Evolutionary conservation across 2,113 vertebrate genomes (phyloP).

Genomic region (Manacus vitellinus): DNA sequence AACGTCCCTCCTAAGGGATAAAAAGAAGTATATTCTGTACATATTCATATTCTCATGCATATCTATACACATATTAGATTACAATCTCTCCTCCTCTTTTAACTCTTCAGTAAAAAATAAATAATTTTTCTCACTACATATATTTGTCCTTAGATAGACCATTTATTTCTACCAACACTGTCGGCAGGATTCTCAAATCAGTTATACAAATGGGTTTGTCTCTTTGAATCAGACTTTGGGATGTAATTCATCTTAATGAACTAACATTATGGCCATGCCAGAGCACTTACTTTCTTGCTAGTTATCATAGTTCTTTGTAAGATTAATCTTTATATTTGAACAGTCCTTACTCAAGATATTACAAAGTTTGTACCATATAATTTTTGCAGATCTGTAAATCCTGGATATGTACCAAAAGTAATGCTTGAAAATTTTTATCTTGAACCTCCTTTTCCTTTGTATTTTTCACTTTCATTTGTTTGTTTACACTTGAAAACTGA

Average conservation of each 20-base stretch:
- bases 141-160: not conserved
- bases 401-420: not conserved
- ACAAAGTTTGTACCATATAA: not conserved
- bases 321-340: not conserved
- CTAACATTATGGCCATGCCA: not conserved
- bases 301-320: not conserved
- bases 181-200: not conserved
- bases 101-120: not conserved
- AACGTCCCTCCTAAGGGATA: conserved; percentile 78
- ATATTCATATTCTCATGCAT: not conserved
- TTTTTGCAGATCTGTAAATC: not conserved
- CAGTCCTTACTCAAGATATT: not conserved
- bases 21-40: not conserved
- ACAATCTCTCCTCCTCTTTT: not conserved
- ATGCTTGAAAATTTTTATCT: not conserved
- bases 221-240: not conserved
- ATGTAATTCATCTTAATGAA: not conserved
- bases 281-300: not conserved
- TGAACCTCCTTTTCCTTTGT: not conserved
- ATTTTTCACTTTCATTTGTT: not conserved
- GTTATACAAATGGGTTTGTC: not conserved
- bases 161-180: not conserved
- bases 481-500: not conserved
- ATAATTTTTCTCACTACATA: not conserved
- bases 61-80: not conserved